Base-by-base conservation (phyloP, 2,888 invertebrate genomes). In the Idaea dimidiata region DNA sequence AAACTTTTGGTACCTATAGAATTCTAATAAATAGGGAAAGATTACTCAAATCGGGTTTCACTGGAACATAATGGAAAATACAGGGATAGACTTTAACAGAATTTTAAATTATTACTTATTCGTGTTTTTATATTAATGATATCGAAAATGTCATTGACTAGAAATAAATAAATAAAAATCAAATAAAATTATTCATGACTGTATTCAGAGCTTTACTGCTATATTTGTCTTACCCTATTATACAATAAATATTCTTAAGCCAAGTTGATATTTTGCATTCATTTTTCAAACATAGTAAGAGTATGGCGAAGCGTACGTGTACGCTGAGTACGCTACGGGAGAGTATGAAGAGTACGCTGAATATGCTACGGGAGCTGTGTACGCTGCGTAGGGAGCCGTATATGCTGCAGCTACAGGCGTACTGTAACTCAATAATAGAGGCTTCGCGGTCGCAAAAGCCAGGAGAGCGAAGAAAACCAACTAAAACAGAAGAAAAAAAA, bases 401-500 rank as follows among this genome's bases (percentile, higher is more conserved):
- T 83, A 84, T 2, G 83, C 83, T 0, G 80, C 79, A 0, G 84
- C 80, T 54, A 79, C 64, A 0, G 82, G 82, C 0, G 86, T 74
- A 0, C 82, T 72, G 75, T 83, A 83, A 72, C 79, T 81, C 66
- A 79, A 65, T 56, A 81, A 72, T 61, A 81, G 58, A 3, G 81
- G 81, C 75, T 80, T 81, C 69, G 81, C 80, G 55, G 75, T 60
- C 43, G 78, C 80, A 74, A 81, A 78, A 61, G 94, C 94, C 89
- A 94, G 80, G 73, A 94, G 81, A 77, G 93, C 92, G 69, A 89
- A 85, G 84, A 94, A 87, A 70, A 93, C 85, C 80, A 94, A 69
- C 94, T 94, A 82, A 1, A 65, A 63, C 24, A 24, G 24, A 5
- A 24, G 24, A 24, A 24, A n/a, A 79, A 70, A 74, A 66, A 68